A percentile compares a stretch with the other conserved stretches of the same genome.
Evolutionary conservation across 2,113 vertebrate genomes (phyloP).

Genomic region (Epinephelus cyanopodus): DNA sequence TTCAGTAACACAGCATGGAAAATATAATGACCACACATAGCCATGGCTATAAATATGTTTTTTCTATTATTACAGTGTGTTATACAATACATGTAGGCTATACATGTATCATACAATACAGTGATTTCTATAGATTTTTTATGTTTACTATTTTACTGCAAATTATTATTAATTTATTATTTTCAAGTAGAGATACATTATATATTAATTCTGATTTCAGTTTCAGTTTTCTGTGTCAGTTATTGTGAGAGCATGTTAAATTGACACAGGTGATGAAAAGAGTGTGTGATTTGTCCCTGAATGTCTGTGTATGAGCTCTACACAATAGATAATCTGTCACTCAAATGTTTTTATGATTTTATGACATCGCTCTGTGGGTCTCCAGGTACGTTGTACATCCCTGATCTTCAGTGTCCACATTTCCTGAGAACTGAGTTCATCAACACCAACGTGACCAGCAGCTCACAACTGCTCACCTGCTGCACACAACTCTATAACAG

Average conservation of each 20-base stretch:
- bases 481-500: slow-evolving; percentile 85
- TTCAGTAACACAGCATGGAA: background rate
- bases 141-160: no score
- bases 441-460: slow-evolving; percentile 69
- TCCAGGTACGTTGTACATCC: slow-evolving; percentile 85
- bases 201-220: background rate
- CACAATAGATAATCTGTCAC: background rate
- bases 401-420: slow-evolving; percentile 79
- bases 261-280: background rate
- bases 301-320: background rate
- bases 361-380: slow-evolving; percentile 7
- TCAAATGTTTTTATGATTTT: background rate
- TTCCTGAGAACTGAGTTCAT: slow-evolving; percentile 76
- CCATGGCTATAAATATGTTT: background rate
- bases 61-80: background rate
- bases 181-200: background rate
- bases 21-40: background rate
- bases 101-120: background rate
- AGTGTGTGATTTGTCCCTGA: no score
- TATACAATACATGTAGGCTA: background rate
- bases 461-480: slow-evolving; percentile 80
- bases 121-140: background rate
- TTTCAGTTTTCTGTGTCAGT: background rate
- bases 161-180: no score
- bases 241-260: background rate